Percentiles rank a stretch among this genome's conserved stretches.
phyloP scores from a whole-genome alignment of 2,113 vertebrate genomes.

The Cettia cetti region DNA sequence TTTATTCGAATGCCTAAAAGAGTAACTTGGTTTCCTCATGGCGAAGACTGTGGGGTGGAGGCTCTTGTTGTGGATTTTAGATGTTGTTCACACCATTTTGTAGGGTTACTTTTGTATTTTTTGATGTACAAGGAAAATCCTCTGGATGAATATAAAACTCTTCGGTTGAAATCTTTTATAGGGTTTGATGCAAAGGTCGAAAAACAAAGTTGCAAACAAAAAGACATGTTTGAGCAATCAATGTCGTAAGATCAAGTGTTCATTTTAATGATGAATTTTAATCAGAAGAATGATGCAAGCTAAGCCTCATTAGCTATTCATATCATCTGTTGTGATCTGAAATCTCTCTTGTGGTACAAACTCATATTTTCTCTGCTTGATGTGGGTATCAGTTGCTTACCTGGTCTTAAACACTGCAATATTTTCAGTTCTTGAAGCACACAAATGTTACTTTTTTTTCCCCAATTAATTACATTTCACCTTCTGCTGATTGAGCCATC shows the following conservation, averaged over 20 bases:
- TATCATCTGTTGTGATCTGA: not conserved
- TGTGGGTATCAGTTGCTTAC: not conserved
- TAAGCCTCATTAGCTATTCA: not conserved
- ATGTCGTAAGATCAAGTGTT: not conserved
- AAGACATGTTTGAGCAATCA: not conserved
- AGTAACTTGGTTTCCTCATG: not conserved
- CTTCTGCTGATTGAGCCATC: not conserved
- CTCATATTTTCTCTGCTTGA: not conserved
- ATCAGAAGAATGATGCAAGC: not conserved
- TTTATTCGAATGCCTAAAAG: not conserved
- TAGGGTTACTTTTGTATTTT: not conserved
- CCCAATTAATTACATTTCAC: not conserved
- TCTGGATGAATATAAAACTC: not conserved
- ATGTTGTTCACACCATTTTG: not conserved
- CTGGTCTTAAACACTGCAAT: not conserved
- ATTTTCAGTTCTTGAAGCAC: not conserved
- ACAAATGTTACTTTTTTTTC: not conserved
- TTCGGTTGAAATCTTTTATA: not conserved
- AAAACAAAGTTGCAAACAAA: not conserved
- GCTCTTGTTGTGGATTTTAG: not conserved
- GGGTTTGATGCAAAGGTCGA: not conserved
- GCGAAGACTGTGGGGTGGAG: not conserved
- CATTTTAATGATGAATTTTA: conserved; percentile 2
- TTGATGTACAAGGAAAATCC: not conserved
- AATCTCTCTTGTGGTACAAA: not conserved